Base-by-base conservation (phyloP, 2,797 vertebrate genomes). In the Phrynocephalus forsythii region DNA sequence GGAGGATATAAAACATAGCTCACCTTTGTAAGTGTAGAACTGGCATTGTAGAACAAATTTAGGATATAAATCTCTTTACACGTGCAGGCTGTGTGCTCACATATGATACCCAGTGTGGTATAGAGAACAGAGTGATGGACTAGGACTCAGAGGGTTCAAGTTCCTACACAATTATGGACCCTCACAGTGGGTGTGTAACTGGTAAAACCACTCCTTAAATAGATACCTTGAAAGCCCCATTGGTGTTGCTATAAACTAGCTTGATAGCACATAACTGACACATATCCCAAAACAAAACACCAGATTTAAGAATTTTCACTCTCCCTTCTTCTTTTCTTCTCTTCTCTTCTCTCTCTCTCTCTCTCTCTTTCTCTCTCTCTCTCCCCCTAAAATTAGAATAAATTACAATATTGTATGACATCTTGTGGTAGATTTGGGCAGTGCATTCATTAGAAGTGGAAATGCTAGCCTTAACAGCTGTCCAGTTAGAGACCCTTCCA, bases 401-500 rank as follows among this genome's bases (percentile, higher is more conserved):
- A 66, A 84, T 33, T 22, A 16, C 91, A 24, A 69, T 38, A 63
- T 38, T 5, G 91, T 93, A 93, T 91, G 94, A 92, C 93, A 94
- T 73, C 94, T 73, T 84, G 68, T 91, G 92, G 92, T 71, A 87
- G 67, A 24, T 80, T 85, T 68, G n/a, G 83, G 89, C 7, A 90
- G 13, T 71, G 71, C 82, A 60, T n/a, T 78, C 79, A 0, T 26
- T 80, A 52, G n/a, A 50, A 1, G 1, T 30, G 20, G 38, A 50
- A 82, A 38, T 83, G 18, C 24, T 26, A 28, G n/a, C 0, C 0
- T 3, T 5, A 6, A 67, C 85, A 83, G 13, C 0, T 3, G 33
- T 28, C 22, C n/a, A 1, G 15, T 33, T 38, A 22, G n/a, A 7
- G 30, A 3, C n/a, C 26, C 76, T 78, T 52, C 63, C 22, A 71